Evolutionary conservation across 2,113 vertebrate species (phyloP).

Genomic region (Perca fluviatilis): DNA sequence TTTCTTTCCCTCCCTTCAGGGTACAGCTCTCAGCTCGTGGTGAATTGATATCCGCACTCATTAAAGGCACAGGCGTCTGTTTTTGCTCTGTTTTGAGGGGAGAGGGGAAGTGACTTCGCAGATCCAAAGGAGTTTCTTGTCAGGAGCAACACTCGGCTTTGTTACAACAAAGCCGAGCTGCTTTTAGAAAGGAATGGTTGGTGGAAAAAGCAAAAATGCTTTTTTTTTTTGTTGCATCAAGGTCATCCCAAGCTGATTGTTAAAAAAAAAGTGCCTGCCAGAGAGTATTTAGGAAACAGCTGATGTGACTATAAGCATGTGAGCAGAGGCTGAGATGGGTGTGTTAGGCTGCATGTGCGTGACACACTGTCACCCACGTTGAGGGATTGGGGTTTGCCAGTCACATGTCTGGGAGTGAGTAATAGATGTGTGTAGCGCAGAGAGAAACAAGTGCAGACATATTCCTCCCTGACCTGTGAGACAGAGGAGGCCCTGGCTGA

Average conservation of each 20-base stretch:
- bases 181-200: not conserved
- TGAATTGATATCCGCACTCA: conserved; percentile 16
- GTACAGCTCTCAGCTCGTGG: not conserved
- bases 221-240: conserved; percentile 5
- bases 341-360: conserved; percentile 46
- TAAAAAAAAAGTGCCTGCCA: conserved; percentile 3
- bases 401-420: conserved; percentile 80
- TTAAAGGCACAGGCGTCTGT: conserved; percentile 22
- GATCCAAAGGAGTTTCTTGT: conserved; percentile 6
- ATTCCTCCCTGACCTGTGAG: conserved; percentile 56
- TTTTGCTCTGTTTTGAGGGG: conserved; percentile 38
- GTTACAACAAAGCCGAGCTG: conserved; percentile 8
- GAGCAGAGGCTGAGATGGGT: conserved; percentile 51
- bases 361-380: conserved; percentile 51
- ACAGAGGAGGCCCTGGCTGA: conserved; percentile 19
- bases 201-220: not conserved
- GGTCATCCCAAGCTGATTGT: conserved; percentile 12
- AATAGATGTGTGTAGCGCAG: conserved; percentile 53
- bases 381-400: conserved; percentile 58
- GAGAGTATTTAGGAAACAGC: conserved; percentile 66
- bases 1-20: not conserved
- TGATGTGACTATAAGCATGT: conserved; percentile 70
- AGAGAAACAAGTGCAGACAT: conserved; percentile 73
- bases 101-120: conserved; percentile 10
- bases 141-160: conserved; percentile 7